Percentiles rank a stretch among this genome's conserved stretches.
Conservation (phyloP, 2,888 invertebrate genomes). For the Steinernema hermaphroditum region DNA sequence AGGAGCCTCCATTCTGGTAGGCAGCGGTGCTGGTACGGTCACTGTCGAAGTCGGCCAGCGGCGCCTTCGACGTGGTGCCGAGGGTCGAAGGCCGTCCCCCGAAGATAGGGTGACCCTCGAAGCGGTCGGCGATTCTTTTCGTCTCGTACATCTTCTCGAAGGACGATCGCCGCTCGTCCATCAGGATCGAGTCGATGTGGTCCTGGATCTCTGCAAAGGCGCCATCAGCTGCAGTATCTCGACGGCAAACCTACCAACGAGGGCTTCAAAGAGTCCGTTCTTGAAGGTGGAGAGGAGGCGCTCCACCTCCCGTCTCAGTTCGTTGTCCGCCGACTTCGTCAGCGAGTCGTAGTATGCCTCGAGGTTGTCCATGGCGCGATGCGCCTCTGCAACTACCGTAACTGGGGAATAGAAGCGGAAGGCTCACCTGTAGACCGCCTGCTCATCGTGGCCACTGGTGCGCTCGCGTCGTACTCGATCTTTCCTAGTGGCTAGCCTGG, state of each 20-base stretch:
- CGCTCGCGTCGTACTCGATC: not conserved
- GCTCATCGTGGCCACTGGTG: not conserved
- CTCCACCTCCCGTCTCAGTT: slow-evolving; percentile 91
- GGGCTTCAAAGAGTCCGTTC: slow-evolving; percentile 92
- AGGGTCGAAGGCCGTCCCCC: not conserved
- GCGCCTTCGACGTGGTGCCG: not conserved
- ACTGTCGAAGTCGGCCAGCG: not conserved
- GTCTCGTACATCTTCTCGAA: slow-evolving; percentile 23
- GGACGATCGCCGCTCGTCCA: slow-evolving; percentile 88
- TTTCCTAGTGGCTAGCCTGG: slow-evolving; percentile 5
- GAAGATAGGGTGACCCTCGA: slow-evolving; percentile 16
- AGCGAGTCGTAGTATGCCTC: slow-evolving; percentile 96
- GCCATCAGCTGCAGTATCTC: not conserved
- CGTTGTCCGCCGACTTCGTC: slow-evolving; percentile 86
- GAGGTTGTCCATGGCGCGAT: slow-evolving; percentile 92
- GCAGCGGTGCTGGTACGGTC: not conserved
- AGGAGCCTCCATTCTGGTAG: slow-evolving; percentile 16
- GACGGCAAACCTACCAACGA: slow-evolving; percentile 77
- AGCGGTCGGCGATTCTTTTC: slow-evolving; percentile 5
- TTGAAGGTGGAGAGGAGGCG: slow-evolving; percentile 97
- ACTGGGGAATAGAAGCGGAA: not conserved
- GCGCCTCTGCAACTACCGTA: slow-evolving; percentile 76
- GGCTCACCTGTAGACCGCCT: slow-evolving; percentile 19
- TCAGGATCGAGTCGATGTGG: slow-evolving; percentile 92
- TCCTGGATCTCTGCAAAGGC: slow-evolving; percentile 91